Evolutionary conservation across 2,113 vertebrate species (phyloP), one percentile per base, ranked within the genome.

Genomic region (Orycteropus afer): DNA sequence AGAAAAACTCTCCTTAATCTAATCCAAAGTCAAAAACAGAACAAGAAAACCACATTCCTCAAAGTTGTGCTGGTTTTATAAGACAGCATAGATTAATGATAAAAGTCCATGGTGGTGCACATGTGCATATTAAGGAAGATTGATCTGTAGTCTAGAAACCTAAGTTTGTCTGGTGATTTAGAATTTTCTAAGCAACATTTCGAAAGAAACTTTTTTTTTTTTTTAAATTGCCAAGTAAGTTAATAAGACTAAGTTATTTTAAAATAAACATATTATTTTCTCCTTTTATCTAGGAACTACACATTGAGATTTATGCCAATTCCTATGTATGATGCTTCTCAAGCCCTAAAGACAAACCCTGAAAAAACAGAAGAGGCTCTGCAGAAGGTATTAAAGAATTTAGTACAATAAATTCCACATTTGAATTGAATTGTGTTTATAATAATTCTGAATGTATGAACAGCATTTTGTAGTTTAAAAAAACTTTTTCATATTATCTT

Each of bases 271-370:
- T 32, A 22, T 10, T n/a, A 9, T 78, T 55, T 86, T 91, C 34
- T 89, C 67, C 71, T 74, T 94, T 69, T 83, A 25, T 95, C 94
- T 95, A 99, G 99, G 97, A 99, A 99, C 97, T 99, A 99, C 86
- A 99, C 99, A 0, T 98, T 99, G 94, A 98, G 99, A 49, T 99
- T 99, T 96, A 99, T 99, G 99, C 99, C 99, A 45, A 99, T 99
- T 95, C 99, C 99, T 0, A 99, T 99, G 98, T 99, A 99, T 4
- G 99, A 99, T 86, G 99, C 99, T 73, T 99, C 99, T 59, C 99
- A 99, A 98, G 99, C 99, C 23, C 98, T 99, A 63, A 99, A 99
- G 98, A 99, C 99, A 47, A 99, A 98, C 95, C 99, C 99, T 4
- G 99, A 99, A 95, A 99, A 99, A 97, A 99, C 99, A 1, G 99